Evolutionary conservation across 2,888 invertebrate species (phyloP).

Genomic region (Panorpa germanica): DNA sequence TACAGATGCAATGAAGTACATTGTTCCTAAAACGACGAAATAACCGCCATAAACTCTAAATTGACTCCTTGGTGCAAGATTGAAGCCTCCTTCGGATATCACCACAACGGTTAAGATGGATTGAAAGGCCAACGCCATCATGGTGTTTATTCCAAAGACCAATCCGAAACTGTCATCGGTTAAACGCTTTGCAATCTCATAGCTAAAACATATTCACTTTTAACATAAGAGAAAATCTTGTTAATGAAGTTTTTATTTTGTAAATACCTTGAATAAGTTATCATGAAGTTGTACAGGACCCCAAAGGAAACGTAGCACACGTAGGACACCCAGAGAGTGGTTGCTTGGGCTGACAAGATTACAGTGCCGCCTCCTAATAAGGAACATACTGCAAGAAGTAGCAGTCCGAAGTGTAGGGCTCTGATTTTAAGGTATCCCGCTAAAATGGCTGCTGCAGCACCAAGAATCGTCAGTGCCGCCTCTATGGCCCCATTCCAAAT

Average conservation of each 20-base stretch:
- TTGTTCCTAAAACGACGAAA: constrained; percentile 36
- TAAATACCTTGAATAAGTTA: constrained; percentile 46
- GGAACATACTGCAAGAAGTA: constrained; percentile 26
- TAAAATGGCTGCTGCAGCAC: constrained; percentile 28
- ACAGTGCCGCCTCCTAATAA: constrained; percentile 25
- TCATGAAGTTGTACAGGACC: constrained; percentile 47
- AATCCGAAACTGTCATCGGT: constrained; percentile 54
- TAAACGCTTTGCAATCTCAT: constrained; percentile 52
- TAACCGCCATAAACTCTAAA: constrained; percentile 52
- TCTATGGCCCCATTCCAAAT: constrained; percentile 60
- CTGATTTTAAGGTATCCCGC: constrained; percentile 28
- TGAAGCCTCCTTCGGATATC: constrained; percentile 27
- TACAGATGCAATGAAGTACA: constrained; percentile 32
- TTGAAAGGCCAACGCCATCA: constrained; percentile 46
- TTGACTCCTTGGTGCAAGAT: constrained; percentile 33
- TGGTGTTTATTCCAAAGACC: constrained; percentile 60
- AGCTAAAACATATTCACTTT: constrained; percentile 35
- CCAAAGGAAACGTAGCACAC: constrained; percentile 40
- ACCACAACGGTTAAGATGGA: constrained; percentile 44
- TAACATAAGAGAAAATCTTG: too few relatives aligned
- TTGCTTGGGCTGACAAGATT: constrained; percentile 26
- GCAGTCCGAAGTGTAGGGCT: constrained; percentile 24
- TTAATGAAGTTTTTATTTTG: too few relatives aligned
- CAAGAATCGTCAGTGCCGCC: constrained; percentile 37
- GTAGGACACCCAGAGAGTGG: constrained; percentile 40